Percentiles rank a stretch among this genome's conserved stretches.
Evolutionary conservation across 2,797 vertebrate genomes (phyloP).

Genomic region (Takifugu ocellatus): DNA sequence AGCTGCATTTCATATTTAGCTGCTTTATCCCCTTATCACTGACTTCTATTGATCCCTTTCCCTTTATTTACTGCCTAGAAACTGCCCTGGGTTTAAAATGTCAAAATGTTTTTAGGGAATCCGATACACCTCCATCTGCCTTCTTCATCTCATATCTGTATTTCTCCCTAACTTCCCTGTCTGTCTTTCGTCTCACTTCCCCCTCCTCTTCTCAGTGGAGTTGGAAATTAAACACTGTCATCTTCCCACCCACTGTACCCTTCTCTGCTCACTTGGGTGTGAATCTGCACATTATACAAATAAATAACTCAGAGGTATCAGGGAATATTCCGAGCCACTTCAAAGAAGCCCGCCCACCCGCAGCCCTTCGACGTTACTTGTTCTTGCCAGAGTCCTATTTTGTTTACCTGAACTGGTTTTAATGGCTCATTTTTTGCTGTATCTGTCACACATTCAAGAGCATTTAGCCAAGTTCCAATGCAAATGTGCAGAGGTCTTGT

Average conservation of each 20-base stretch:
- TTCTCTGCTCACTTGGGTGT: constrained; percentile 69
- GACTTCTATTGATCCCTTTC: constrained; percentile 78
- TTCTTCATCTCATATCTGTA: constrained; percentile 47
- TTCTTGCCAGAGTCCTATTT: constrained; percentile 71
- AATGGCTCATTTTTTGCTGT: constrained; percentile 69
- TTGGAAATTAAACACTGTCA: constrained; percentile 74
- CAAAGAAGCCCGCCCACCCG: constrained; percentile 58
- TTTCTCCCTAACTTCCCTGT: constrained; percentile 54
- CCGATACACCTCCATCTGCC: constrained; percentile 62
- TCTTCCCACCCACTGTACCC: constrained; percentile 66
- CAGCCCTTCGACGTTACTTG: constrained; percentile 61
- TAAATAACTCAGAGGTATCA: constrained; percentile 67
- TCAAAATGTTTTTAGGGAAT: constrained; percentile 78
- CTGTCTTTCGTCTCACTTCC: constrained; percentile 39
- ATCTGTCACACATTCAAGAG: constrained; percentile 53
- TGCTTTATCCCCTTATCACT: constrained; percentile 77
- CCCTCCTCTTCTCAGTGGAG: constrained; percentile 49
- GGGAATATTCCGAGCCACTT: constrained; percentile 74
- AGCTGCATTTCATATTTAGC: constrained; percentile 82
- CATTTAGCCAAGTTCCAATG: constrained; percentile 69
- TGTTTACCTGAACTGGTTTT: constrained; percentile 76
- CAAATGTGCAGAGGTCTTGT: constrained; percentile 32
- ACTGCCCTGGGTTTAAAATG: constrained; percentile 77
- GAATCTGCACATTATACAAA: constrained; percentile 77
- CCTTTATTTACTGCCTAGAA: constrained; percentile 81